These are phyloP conservation scores for Actinia equina DNA, from an alignment of 64 coral and sea anemone species.

Conservation along the genomic window DNA sequence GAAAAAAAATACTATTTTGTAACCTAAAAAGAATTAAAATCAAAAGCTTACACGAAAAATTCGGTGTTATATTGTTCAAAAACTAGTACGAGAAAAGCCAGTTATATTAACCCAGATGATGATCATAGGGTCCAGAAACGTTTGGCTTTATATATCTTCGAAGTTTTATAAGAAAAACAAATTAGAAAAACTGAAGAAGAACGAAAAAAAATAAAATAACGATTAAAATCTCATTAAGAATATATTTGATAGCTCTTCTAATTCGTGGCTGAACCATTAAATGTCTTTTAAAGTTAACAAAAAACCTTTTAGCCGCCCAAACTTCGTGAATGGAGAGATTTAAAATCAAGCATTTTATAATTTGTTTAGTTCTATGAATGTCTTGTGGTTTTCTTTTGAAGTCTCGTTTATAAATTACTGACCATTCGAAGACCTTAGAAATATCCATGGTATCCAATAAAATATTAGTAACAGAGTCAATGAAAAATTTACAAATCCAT, in stretches of 20 bases:
- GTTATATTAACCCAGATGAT: too few relatives aligned
- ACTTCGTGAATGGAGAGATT: neutral
- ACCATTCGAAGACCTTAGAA: neutral
- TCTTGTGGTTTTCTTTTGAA: too few relatives aligned
- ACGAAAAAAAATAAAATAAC: neutral
- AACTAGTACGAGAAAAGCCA: too few relatives aligned
- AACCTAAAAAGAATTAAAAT: too few relatives aligned
- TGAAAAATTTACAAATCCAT: neutral
- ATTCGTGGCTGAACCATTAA: neutral
- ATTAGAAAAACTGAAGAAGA: neutral
- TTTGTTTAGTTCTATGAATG: too few relatives aligned
- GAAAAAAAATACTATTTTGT: neutral
- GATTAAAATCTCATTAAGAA: neutral
- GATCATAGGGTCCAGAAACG: too few relatives aligned
- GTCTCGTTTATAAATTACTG: neutral
- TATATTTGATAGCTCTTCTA: neutral
- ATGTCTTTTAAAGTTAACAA: neutral
- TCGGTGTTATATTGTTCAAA: too few relatives aligned
- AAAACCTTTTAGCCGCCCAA: neutral
- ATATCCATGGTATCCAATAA: conserved; percentile 4
- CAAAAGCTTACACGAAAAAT: neutral
- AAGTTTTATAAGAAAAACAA: neutral
- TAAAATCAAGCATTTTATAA: too few relatives aligned
- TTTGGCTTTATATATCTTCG: too few relatives aligned
- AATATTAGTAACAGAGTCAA: neutral